phyloP scores from a whole-genome alignment of 2,888 invertebrate species.

The Cryptocephalus moraei region DNA sequence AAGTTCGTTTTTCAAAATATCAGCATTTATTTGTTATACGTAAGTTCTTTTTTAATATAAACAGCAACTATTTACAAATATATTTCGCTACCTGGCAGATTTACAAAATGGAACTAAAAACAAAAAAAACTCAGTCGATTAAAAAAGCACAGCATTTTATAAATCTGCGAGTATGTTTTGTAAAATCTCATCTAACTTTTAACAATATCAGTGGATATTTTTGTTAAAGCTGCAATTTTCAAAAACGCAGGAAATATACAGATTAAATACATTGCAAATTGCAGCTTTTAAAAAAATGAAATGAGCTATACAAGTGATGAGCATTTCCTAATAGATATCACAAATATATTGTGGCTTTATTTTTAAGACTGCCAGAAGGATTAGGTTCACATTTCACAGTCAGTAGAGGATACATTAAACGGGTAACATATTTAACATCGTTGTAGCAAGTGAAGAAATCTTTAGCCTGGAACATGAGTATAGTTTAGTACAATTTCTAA shows the following conservation, averaged over 20 bases:
- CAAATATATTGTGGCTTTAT: conserved; percentile 25
- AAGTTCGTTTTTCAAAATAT: background rate
- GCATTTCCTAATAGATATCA: conserved; percentile 35
- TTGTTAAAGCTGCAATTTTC: background rate
- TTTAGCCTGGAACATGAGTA: no score
- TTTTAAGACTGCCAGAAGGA: conserved; percentile 15
- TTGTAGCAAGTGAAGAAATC: background rate
- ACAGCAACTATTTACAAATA: conserved; percentile 24
- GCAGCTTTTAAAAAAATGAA: background rate
- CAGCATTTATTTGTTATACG: conserved; percentile 14
- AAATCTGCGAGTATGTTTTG: conserved; percentile 15
- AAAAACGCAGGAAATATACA: background rate
- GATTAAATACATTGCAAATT: background rate
- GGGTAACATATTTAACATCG: conserved; percentile 4
- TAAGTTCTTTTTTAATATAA: conserved; percentile 20
- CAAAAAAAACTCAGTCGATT: conserved; percentile 12
- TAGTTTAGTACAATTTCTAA: no score
- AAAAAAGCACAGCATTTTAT: conserved; percentile 17
- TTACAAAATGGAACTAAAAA: conserved; percentile 13
- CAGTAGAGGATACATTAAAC: no score
- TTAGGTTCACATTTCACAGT: no score
- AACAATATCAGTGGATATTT: background rate
- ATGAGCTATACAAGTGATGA: conserved; percentile 31
- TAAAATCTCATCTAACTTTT: conserved; percentile 4
- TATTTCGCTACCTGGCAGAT: conserved; percentile 19